A percentile compares a stretch with the other conserved stretches of the same genome.
phyloP scores from a whole-genome alignment of 2,113 vertebrate species.

The Hypomesus transpacificus region DNA sequence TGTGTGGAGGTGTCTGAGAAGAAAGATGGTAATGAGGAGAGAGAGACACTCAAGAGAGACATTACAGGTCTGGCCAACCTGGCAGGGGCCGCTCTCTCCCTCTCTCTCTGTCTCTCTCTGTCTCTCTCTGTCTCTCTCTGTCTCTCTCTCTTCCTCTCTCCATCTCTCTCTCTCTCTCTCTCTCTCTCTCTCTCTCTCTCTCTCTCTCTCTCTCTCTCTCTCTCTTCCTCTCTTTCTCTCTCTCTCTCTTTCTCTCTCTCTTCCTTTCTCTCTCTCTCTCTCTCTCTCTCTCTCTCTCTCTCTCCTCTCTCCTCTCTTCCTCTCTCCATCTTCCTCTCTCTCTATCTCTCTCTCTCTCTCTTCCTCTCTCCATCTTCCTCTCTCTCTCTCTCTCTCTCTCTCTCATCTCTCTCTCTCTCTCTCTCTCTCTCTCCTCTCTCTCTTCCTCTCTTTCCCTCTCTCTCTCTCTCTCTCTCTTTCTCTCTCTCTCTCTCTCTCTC shows the following conservation, averaged over 20 bases:
- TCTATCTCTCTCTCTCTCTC: constrained; percentile 40
- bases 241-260: constrained; percentile 30
- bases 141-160: constrained; percentile 31
- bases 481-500: constrained; percentile 42
- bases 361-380: background rate
- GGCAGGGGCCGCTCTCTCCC: constrained; percentile 36
- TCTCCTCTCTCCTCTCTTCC: constrained; percentile 23
- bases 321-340: background rate
- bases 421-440: background rate
- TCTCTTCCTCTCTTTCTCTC: constrained; percentile 32
- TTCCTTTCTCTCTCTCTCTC: constrained; percentile 21
- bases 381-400: background rate
- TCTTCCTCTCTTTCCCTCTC: constrained; percentile 42
- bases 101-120: constrained; percentile 22
- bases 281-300: constrained; percentile 16
- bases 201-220: constrained; percentile 19
- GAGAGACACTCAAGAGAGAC: too few relatives aligned
- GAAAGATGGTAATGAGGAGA: constrained; percentile 7
- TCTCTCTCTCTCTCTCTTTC: background rate
- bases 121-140: too few relatives aligned
- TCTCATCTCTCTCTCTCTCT: constrained; percentile 42
- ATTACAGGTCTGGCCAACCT: background rate
- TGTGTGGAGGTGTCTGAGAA: background rate
- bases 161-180: constrained; percentile 21
- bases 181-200: constrained; percentile 32